These are phyloP conservation scores for Meteorus sp. DNA, from an alignment of 1,140 invertebrate species.

Conservation along the genomic window DNA sequence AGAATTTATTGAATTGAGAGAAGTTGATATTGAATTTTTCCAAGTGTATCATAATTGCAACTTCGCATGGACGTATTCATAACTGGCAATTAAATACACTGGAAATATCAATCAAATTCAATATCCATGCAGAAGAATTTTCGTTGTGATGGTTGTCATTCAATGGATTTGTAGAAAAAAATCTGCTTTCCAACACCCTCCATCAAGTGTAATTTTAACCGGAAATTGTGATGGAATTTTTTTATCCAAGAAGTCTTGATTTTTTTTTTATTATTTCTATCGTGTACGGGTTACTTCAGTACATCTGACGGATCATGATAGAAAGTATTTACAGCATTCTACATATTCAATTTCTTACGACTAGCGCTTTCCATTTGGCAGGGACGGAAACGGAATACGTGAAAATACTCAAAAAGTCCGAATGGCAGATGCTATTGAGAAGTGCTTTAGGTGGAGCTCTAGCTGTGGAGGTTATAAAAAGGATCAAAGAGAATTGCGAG, in stretches of 20 bases:
- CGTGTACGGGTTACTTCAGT: no score
- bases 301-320: slow-evolving; percentile 4
- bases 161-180: no score
- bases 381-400: slow-evolving; percentile 35
- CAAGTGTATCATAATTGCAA: background rate
- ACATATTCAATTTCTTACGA: slow-evolving; percentile 45
- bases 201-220: no score
- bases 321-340: slow-evolving; percentile 32
- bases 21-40: background rate
- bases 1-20: background rate
- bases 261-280: no score
- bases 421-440: background rate
- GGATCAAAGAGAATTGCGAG: background rate
- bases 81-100: background rate
- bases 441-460: background rate
- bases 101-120: no score
- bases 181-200: no score
- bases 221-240: no score
- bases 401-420: slow-evolving; percentile 26
- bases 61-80: background rate
- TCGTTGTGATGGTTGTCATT: no score
- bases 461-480: background rate
- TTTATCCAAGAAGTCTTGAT: no score
- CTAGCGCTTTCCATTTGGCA: slow-evolving; percentile 46
- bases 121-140: no score